Percentiles rank a stretch among this genome's conserved stretches.
Conservation (phyloP, 1,140 invertebrate genomes). For the Drosophila bocki region DNA sequence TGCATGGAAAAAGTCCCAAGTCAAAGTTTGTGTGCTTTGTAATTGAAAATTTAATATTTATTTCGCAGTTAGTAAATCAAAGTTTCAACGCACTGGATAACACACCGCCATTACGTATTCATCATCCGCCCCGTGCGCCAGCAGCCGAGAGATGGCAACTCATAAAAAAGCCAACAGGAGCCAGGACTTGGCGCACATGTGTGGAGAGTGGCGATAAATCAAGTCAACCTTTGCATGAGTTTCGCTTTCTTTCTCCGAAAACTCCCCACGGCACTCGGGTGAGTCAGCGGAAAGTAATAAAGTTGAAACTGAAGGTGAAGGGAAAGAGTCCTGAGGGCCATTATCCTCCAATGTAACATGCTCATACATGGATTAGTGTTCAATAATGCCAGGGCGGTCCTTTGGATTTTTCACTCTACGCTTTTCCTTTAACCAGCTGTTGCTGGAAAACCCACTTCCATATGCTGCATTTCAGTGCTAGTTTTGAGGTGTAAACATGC, state of each 20-base stretch:
- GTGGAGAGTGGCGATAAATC: constrained; percentile 72
- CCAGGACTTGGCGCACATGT: constrained; percentile 43
- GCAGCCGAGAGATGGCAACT: constrained; percentile 2
- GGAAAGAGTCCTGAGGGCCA: constrained; percentile 25
- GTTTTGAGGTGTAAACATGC: constrained; percentile 41
- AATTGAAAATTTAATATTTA: constrained; percentile 84
- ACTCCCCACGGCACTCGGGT: constrained; percentile 19
- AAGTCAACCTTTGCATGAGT: constrained; percentile 80
- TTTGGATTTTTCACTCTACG: constrained; percentile 9
- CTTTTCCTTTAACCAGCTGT: constrained; percentile 44
- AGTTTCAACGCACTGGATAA: constrained; percentile 77
- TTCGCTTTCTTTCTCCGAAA: constrained; percentile 51
- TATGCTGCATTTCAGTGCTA: constrained; percentile 3
- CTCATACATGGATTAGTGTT: constrained; percentile 77
- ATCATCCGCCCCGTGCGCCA: constrained; percentile 69
- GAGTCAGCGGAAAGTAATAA: constrained; percentile 81
- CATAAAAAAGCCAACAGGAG: constrained; percentile 35
- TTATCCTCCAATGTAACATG: constrained; percentile 56
- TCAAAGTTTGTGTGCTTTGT: constrained; percentile 50
- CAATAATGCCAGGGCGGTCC: constrained; percentile 53
- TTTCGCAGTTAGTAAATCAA: constrained; percentile 83
- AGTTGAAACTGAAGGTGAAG: constrained; percentile 37
- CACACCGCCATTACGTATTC: constrained; percentile 74
- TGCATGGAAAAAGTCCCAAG: constrained; percentile 78
- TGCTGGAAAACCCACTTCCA: constrained; percentile 12